Evolutionary conservation across 2,888 invertebrate genomes (phyloP).

Genomic region (Itoplectis maculator): DNA sequence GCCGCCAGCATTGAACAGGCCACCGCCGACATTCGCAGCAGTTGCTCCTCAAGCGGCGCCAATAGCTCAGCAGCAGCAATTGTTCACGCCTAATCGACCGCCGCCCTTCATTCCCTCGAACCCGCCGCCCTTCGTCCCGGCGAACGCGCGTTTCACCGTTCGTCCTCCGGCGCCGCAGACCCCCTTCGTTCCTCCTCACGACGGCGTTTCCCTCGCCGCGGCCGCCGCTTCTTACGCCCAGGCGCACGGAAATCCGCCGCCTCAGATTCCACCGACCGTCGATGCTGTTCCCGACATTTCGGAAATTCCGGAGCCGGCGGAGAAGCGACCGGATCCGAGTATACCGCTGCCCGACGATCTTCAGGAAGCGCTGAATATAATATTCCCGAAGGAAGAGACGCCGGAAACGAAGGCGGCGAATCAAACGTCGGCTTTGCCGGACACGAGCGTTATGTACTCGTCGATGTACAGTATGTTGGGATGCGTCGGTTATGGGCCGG

Average conservation of each 20-base stretch:
- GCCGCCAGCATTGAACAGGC: constrained; percentile 72
- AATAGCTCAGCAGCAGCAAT: constrained; percentile 30
- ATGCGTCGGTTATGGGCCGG: constrained; percentile 81
- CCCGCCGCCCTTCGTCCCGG: constrained; percentile 76
- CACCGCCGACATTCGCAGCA: constrained; percentile 73
- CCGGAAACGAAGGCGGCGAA: constrained; percentile 76
- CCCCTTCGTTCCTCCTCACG: constrained; percentile 71
- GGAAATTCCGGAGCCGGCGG: constrained; percentile 83
- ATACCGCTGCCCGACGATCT: constrained; percentile 88
- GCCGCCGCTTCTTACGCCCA: constrained; percentile 71
- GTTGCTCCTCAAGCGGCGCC: constrained; percentile 49
- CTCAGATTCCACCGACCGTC: constrained; percentile 76
- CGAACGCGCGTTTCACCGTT: constrained; percentile 69
- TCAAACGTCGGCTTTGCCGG: constrained; percentile 74
- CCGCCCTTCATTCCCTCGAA: constrained; percentile 77
- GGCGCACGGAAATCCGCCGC: constrained; percentile 79
- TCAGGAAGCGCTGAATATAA: constrained; percentile 89
- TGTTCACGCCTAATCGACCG: constrained; percentile 76
- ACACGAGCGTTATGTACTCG: constrained; percentile 81
- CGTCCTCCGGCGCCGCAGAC: constrained; percentile 70
- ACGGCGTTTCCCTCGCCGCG: constrained; percentile 68
- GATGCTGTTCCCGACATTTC: constrained; percentile 65
- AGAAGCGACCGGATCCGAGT: constrained; percentile 84
- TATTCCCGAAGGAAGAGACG: constrained; percentile 87
- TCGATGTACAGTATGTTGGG: constrained; percentile 83